These are phyloP conservation scores for Halisarca cf. caerulea DNA, from an alignment of 37 sponge, comb jelly and placozoan genomes.

Conservation along the genomic window DNA sequence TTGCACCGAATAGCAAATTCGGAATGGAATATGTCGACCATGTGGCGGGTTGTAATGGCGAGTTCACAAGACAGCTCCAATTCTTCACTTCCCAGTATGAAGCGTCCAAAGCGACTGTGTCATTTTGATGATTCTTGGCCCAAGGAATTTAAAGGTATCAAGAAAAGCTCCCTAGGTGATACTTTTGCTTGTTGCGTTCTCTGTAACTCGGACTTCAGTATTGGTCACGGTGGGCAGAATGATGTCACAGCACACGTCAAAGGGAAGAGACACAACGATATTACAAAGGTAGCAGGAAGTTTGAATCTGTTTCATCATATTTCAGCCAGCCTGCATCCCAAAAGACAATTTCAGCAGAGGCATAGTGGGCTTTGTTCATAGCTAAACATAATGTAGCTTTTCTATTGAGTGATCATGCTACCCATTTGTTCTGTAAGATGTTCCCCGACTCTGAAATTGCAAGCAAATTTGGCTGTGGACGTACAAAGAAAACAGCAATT, in stretches of 20 bases:
- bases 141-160: constrained; percentile 46
- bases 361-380: constrained; percentile 32
- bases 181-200: constrained; percentile 26
- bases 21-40: not conserved
- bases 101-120: constrained; percentile 35
- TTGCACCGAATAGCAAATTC: too few relatives aligned
- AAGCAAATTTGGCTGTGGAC: constrained; percentile 47
- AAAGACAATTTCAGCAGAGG: constrained; percentile 26
- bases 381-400: constrained; percentile 41
- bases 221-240: constrained; percentile 43
- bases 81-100: not conserved
- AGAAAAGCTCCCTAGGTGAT: constrained; percentile 31
- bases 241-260: constrained; percentile 37
- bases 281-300: not conserved
- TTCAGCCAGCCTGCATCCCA: not conserved
- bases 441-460: constrained; percentile 53
- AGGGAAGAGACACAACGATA: constrained; percentile 25
- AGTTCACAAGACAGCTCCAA: not conserved
- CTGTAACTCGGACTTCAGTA: constrained; percentile 37
- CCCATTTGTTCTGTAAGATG: constrained; percentile 33
- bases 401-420: constrained; percentile 49
- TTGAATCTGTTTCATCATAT: not conserved
- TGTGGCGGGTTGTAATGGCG: not conserved
- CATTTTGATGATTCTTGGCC: constrained; percentile 44
- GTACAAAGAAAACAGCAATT: constrained; percentile 54